These are phyloP conservation scores for Solenopsis fugax DNA, from an alignment of 1,140 invertebrate genomes.

Conservation along the genomic window DNA sequence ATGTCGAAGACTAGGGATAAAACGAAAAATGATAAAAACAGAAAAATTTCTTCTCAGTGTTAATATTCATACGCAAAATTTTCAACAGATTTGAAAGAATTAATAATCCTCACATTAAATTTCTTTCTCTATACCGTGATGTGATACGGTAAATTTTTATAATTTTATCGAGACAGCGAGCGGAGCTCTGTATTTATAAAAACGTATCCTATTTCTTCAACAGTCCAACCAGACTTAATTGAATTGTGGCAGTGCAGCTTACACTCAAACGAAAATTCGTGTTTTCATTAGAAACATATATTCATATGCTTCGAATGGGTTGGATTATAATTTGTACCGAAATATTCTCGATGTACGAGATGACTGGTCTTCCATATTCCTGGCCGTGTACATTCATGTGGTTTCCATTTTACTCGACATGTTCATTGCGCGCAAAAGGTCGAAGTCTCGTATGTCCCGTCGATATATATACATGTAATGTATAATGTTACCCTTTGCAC, in stretches of 20 bases:
- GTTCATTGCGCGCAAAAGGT: conserved; percentile 27
- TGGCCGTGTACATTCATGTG: conserved; percentile 28
- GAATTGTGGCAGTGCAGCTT: background rate
- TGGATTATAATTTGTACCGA: conserved; percentile 41
- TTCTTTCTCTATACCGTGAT: background rate
- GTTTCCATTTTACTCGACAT: conserved; percentile 43
- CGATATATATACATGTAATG: conserved; percentile 18
- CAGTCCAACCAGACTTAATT: background rate
- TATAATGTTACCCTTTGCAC: conserved; percentile 20
- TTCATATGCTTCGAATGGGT: background rate
- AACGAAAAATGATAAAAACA: background rate
- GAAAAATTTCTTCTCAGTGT: background rate
- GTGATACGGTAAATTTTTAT: background rate
- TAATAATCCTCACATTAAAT: background rate
- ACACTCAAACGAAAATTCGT: background rate
- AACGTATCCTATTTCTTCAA: background rate
- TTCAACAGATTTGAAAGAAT: background rate
- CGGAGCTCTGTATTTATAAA: background rate
- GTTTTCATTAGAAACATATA: conserved; percentile 19
- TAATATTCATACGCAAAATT: background rate
- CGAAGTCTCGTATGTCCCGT: conserved; percentile 11
- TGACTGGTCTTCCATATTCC: conserved; percentile 14
- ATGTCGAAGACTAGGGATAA: background rate
- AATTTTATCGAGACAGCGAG: background rate
- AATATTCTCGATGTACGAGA: conserved; percentile 19